Evolutionary conservation across 2,797 vertebrate genomes (phyloP).

Genomic region (Hyperoplus lanceolatus): DNA sequence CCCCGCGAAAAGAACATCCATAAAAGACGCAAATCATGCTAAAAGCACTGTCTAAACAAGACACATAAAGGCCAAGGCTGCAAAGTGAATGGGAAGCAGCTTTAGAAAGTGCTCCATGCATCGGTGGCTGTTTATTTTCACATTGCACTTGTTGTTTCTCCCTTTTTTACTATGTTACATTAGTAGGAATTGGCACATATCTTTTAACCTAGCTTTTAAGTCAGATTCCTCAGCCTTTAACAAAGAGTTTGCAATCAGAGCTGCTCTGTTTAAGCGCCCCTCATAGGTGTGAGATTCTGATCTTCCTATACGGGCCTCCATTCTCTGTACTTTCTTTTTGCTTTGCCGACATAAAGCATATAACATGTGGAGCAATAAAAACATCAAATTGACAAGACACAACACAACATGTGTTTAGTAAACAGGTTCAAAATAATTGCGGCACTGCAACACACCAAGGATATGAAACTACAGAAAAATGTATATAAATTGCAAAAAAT

Average conservation of each 20-base stretch:
- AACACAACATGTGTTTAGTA: background rate
- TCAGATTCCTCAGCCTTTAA: background rate
- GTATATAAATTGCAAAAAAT: background rate
- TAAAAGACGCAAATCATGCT: slow-evolving; percentile 84
- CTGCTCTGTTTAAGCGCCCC: background rate
- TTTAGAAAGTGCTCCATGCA: slow-evolving; percentile 36
- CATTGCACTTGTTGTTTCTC: slow-evolving; percentile 11
- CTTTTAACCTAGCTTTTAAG: background rate
- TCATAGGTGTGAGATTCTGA: background rate
- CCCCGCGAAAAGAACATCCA: slow-evolving; percentile 64
- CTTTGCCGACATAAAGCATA: background rate
- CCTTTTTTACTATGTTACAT: background rate
- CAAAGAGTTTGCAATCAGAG: background rate
- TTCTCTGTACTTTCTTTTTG: background rate
- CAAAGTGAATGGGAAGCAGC: slow-evolving; percentile 15
- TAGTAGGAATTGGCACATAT: background rate
- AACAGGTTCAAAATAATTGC: slow-evolving; percentile 25
- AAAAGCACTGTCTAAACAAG: slow-evolving; percentile 80
- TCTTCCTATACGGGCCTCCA: background rate
- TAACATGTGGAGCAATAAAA: slow-evolving; percentile 14
- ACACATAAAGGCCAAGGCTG: slow-evolving; percentile 62
- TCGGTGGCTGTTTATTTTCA: slow-evolving; percentile 23
- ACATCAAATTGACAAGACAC: background rate
- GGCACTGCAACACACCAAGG: background rate
- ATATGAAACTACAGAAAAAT: no score